Conservation (phyloP, 2,888 invertebrate genomes). For the Celastrina argiolus region DNA sequence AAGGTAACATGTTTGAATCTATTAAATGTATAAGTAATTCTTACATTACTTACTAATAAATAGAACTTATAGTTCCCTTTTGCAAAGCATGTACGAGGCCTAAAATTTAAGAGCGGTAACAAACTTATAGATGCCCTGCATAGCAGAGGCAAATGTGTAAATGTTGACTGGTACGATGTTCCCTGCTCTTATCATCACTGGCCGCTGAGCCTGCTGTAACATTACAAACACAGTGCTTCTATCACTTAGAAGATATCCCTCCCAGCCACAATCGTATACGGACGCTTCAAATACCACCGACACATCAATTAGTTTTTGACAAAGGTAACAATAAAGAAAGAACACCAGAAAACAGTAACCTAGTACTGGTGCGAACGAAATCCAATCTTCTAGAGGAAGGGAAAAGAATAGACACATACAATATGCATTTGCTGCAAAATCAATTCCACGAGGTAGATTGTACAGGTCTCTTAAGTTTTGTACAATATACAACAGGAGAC, state of each 20-base stretch:
- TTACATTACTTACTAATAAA: no score
- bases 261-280: conserved; percentile 65
- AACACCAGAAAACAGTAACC: conserved; percentile 56
- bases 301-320: conserved; percentile 56
- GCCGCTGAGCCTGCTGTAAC: conserved; percentile 54
- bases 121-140: conserved; percentile 61
- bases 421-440: conserved; percentile 16
- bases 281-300: conserved; percentile 54
- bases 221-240: conserved; percentile 51
- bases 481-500: conserved; percentile 6
- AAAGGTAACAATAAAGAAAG: conserved; percentile 60
- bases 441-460: conserved; percentile 9
- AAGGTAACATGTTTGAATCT: no score
- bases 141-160: conserved; percentile 57
- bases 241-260: conserved; percentile 52
- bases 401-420: conserved; percentile 53
- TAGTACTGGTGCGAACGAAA: conserved; percentile 52
- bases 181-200: conserved; percentile 54
- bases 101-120: conserved; percentile 59
- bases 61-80: no score
- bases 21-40: no score
- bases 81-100: background rate
- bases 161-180: conserved; percentile 65
- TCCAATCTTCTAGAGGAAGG: conserved; percentile 49
- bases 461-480: background rate